A percentile compares a stretch with the other conserved stretches of the same genome.
phyloP scores from a whole-genome alignment of 2,888 invertebrate genomes.

The Xanthorhoe designata region DNA sequence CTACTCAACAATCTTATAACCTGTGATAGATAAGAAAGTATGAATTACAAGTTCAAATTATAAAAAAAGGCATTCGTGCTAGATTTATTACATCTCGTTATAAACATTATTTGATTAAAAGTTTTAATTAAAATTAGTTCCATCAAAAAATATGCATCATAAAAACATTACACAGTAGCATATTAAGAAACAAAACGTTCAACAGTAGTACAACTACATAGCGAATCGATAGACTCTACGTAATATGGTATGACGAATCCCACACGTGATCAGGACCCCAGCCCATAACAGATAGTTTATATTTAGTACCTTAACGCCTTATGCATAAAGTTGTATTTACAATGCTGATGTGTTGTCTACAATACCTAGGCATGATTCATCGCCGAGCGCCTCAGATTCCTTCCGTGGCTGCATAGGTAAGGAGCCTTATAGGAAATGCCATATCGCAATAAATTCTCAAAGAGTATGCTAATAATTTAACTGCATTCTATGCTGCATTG shows the following conservation, averaged over 20 bases:
- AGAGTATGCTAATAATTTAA: slow-evolving; percentile 59
- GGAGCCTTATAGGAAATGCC: slow-evolving; percentile 75
- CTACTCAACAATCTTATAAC: background rate
- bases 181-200: slow-evolving; percentile 31
- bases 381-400: slow-evolving; percentile 69
- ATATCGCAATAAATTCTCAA: slow-evolving; percentile 69
- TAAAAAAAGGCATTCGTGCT: background rate
- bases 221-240: slow-evolving; percentile 39
- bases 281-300: slow-evolving; percentile 47
- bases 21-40: background rate
- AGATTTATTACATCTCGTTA: background rate
- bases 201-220: slow-evolving; percentile 36
- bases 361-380: slow-evolving; percentile 66
- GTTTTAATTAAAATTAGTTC: background rate
- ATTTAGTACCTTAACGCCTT: slow-evolving; percentile 27
- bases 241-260: slow-evolving; percentile 72
- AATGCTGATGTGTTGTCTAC: slow-evolving; percentile 26
- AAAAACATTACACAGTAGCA: slow-evolving; percentile 36
- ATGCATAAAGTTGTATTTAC: slow-evolving; percentile 35
- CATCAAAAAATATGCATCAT: background rate
- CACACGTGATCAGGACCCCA: slow-evolving; percentile 66
- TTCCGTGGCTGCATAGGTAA: slow-evolving; percentile 70
- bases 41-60: background rate
- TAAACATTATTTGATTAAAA: too few species aligned
- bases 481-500: slow-evolving; percentile 52